Evolutionary conservation across 2,888 invertebrate genomes (phyloP).

Genomic region (Poecilobothrus nobilitatus): DNA sequence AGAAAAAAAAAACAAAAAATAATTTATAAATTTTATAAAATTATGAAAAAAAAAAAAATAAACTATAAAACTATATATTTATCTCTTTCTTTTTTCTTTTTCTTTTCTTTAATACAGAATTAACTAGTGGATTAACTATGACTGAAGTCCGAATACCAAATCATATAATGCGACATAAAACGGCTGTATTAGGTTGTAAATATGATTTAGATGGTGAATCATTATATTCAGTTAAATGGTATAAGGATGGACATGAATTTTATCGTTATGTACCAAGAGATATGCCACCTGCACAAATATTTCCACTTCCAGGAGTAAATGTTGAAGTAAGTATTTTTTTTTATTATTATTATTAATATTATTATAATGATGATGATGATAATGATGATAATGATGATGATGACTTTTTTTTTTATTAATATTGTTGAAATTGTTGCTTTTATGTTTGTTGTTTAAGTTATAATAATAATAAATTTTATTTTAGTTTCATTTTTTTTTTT

Average conservation of each 20-base stretch:
- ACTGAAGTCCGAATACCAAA: slow-evolving; percentile 72
- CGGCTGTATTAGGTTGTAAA: slow-evolving; percentile 68
- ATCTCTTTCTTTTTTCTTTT: too few species aligned
- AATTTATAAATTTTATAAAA: too few species aligned
- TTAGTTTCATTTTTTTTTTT: too few species aligned
- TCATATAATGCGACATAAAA: slow-evolving; percentile 70
- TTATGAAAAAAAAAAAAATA: too few species aligned
- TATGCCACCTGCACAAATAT: slow-evolving; percentile 69
- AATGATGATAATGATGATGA: slow-evolving; percentile 8
- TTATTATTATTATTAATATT: too few species aligned
- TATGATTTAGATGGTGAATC: slow-evolving; percentile 76
- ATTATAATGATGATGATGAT: not conserved
- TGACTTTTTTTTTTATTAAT: slow-evolving; percentile 1
- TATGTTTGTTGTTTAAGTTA: not conserved
- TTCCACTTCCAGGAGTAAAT: slow-evolving; percentile 69
- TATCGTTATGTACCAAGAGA: slow-evolving; percentile 79
- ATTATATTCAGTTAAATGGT: slow-evolving; percentile 85
- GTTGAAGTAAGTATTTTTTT: slow-evolving; percentile 64
- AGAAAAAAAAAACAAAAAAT: too few species aligned
- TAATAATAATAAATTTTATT: too few species aligned
- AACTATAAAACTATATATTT: too few species aligned
- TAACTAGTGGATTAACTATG: slow-evolving; percentile 54
- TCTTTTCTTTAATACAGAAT: slow-evolving; percentile 30
- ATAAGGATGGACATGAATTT: slow-evolving; percentile 84
- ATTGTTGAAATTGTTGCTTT: not conserved